phyloP scores from a whole-genome alignment of 2,888 invertebrate genomes.

The Andrena bicolor region DNA sequence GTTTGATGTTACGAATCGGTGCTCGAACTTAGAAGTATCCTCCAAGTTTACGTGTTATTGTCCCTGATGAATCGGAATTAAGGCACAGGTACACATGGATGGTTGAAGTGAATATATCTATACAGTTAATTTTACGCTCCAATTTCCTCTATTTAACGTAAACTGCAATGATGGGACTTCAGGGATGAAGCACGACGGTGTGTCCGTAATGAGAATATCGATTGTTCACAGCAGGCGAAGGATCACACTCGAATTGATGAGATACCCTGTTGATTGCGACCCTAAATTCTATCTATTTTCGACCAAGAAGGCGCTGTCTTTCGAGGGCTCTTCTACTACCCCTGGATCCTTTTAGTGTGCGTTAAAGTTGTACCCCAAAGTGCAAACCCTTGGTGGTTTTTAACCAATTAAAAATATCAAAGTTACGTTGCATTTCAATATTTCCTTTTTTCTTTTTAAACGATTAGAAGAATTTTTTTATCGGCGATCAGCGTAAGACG shows the following conservation, averaged over 20 bases:
- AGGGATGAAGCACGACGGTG: not conserved
- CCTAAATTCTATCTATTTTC: conserved; percentile 24
- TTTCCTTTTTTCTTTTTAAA: too few relatives aligned
- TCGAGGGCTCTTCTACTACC: not conserved
- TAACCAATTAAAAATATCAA: too few relatives aligned
- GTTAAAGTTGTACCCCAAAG: too few relatives aligned
- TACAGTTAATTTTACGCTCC: not conserved
- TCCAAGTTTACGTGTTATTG: not conserved
- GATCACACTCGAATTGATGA: conserved; percentile 29
- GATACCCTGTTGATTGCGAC: conserved; percentile 25
- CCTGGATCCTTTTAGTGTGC: not conserved
- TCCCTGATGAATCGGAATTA: not conserved
- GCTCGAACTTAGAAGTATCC: not conserved
- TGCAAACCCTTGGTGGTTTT: too few relatives aligned
- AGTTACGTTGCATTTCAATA: too few relatives aligned
- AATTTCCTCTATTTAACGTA: not conserved
- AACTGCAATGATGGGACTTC: not conserved
- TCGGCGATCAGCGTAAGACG: too few relatives aligned
- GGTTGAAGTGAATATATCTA: not conserved
- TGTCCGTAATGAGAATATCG: conserved; percentile 17
- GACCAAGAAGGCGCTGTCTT: not conserved
- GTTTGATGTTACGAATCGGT: too few relatives aligned
- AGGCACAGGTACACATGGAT: not conserved
- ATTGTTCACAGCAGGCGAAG: conserved; percentile 22
- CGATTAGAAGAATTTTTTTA: too few relatives aligned